Evolutionary conservation across 2,113 vertebrate species (phyloP).

Genomic region (Cinclus mexicanus): DNA sequence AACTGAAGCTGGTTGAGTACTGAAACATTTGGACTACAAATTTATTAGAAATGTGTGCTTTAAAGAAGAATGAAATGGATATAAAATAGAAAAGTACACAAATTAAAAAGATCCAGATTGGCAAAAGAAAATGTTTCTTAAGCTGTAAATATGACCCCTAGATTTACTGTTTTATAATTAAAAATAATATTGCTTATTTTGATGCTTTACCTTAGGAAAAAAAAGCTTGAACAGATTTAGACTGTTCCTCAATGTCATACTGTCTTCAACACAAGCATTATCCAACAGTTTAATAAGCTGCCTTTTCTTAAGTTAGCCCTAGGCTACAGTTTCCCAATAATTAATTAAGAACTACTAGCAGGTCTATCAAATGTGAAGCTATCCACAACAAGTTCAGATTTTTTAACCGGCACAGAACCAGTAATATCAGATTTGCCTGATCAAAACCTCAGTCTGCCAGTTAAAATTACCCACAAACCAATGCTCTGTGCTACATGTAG

Average conservation of each 20-base stretch:
- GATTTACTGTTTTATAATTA: not conserved
- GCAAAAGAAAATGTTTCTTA: not conserved
- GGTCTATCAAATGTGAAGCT: not conserved
- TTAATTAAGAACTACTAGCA: not conserved
- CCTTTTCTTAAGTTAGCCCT: not conserved
- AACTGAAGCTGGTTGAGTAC: not conserved
- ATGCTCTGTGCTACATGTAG: not conserved
- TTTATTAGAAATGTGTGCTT: not conserved
- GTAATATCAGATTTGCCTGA: not conserved
- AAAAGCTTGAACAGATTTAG: not conserved
- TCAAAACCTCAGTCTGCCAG: not conserved
- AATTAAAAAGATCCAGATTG: not conserved
- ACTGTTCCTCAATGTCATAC: not conserved
- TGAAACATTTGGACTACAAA: not conserved
- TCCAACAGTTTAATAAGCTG: not conserved
- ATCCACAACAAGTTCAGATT: not conserved
- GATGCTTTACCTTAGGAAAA: not conserved
- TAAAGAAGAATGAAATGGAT: not conserved
- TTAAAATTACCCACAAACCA: not conserved
- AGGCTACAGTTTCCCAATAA: not conserved
- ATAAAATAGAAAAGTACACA: not conserved
- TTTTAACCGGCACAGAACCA: not conserved
- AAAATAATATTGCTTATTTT: not conserved
- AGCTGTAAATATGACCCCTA: not conserved
- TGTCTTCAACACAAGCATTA: not conserved